Evolutionary conservation across 2,888 invertebrate species (phyloP), one percentile per base, ranked within the genome.

Genomic region (Athalia circularis): DNA sequence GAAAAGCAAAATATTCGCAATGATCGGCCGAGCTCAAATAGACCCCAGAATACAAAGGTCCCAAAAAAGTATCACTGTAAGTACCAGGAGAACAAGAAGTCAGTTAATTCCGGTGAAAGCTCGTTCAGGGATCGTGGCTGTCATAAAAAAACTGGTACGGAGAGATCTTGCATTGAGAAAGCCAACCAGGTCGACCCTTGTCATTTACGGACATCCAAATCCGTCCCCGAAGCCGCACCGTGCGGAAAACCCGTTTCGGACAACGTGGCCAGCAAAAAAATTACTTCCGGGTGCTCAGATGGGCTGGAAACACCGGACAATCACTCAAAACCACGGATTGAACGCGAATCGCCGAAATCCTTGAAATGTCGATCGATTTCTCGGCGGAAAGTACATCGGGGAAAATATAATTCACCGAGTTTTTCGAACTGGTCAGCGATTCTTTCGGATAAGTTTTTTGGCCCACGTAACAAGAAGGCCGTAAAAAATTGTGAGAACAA

Each of bases 81-180:
- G n/a, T 50, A 68, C 54, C 52, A 68, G 43, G 11, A 54, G 7
- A 68, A 54, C 68, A 54, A 68, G 54, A 68, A 68, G 68, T 68
- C 68, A 8, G 68, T 50, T 52, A 52, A 54, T 29, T 52, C 68
- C 8, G 29, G 11, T 50, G 52, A 11, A 29, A 52, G 54, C 68
- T 52, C 68, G 54, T 54, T 54, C 50, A 43, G 5, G 54, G 54
- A 68, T 68, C 68, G 9, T 54, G 68, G 68, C 9, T 68, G 52
- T 29, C 52, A 52, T 52, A 68, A 29, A 43, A 68, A 52, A 15
- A 54, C 45, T 4, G 52, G 52, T 11, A 43, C 52, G 68, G 52
- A 68, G 4, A 68, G 29, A 13, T 50, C 54, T 68, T 68, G 43
- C 29, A 9, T 68, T 68, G 68, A 68, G n/a, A 54, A 54, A 43